Percentiles rank a stretch among this genome's conserved stretches.
These are phyloP conservation scores for Euura lappo DNA, from an alignment of 1,140 invertebrate genomes.

Conservation along the genomic window DNA sequence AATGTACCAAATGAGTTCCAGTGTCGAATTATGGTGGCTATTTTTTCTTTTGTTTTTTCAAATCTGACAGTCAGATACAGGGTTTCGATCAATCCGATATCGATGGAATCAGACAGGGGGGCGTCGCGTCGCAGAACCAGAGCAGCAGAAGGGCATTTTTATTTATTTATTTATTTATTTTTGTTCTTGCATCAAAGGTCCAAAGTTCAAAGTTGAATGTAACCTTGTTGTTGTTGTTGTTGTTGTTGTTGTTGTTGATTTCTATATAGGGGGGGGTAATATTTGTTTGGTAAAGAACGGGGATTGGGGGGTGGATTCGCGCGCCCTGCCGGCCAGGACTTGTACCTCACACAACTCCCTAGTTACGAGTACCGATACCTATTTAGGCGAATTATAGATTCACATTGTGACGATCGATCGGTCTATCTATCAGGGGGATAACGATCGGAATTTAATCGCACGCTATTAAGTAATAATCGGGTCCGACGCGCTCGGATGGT, in stretches of 20 bases:
- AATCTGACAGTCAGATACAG: no score
- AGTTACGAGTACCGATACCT: constrained; percentile 63
- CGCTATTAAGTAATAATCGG: not conserved
- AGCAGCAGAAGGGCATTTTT: no score
- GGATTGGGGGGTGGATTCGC: constrained; percentile 57
- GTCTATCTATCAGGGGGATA: no score
- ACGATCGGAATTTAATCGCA: no score
- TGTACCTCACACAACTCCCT: constrained; percentile 64
- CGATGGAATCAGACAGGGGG: no score
- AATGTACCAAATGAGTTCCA: no score
- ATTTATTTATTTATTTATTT: not conserved
- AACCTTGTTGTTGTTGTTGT: not conserved
- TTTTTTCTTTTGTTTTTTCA: no score
- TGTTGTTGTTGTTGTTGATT: not conserved
- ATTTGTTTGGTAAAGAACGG: constrained; percentile 48
- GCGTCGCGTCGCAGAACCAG: no score
- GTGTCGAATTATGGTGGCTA: no score
- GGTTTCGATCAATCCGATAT: no score
- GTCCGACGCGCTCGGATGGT: not conserved
- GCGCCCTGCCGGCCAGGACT: constrained; percentile 62
- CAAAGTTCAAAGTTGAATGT: no score
- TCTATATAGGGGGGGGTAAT: constrained; percentile 23
- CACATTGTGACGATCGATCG: no score
- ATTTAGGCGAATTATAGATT: constrained; percentile 30
- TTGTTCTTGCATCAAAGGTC: not conserved